These are phyloP conservation scores for Rhynchophorus ferrugineus DNA, from an alignment of 1,140 invertebrate genomes.

Conservation along the genomic window DNA sequence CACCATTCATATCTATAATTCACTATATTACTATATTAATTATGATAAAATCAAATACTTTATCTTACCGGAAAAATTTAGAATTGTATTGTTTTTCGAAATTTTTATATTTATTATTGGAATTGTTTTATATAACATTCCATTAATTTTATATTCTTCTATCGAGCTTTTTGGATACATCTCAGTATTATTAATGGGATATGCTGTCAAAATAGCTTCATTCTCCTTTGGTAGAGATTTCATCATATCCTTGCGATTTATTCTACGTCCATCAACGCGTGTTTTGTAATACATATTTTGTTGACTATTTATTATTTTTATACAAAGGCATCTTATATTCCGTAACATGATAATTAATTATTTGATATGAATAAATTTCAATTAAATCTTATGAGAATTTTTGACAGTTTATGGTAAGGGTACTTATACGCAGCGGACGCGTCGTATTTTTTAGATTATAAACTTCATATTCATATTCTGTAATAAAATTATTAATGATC, in stretches of 20 bases:
- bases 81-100: constrained; percentile 78
- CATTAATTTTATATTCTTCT: constrained; percentile 63
- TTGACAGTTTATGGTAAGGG: too few relatives aligned
- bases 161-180: constrained; percentile 41
- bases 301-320: too few relatives aligned
- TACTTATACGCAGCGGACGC: too few relatives aligned
- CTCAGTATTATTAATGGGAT: constrained; percentile 59
- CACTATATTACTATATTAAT: not conserved
- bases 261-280: too few relatives aligned
- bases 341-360: too few relatives aligned
- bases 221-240: constrained; percentile 49
- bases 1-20: constrained; percentile 34
- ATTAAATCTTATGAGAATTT: too few relatives aligned
- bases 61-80: constrained; percentile 58
- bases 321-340: too few relatives aligned
- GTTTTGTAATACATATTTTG: too few relatives aligned
- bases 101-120: constrained; percentile 75
- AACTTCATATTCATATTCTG: too few relatives aligned
- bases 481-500: too few relatives aligned
- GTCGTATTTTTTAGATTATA: too few relatives aligned
- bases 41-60: not conserved
- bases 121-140: constrained; percentile 65
- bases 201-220: constrained; percentile 60
- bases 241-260: constrained; percentile 49
- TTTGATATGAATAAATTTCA: too few relatives aligned